Base-by-base conservation (phyloP, 2,113 vertebrate genomes). In the Siniperca knerii region DNA sequence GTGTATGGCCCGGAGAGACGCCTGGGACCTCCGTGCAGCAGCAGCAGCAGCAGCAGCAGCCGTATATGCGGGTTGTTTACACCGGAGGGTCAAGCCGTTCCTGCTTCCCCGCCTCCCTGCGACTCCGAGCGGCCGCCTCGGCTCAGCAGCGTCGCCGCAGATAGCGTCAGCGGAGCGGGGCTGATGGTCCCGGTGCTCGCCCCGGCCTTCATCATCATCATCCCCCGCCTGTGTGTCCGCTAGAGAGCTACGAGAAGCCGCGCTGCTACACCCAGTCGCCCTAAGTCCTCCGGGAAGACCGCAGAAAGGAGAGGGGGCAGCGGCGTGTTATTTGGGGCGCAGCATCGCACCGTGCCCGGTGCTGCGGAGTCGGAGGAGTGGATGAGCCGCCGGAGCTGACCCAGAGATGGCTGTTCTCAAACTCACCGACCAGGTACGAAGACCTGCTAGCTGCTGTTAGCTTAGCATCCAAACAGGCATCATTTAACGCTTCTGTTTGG, bases 391-490 rank as follows among this genome's bases (percentile, higher is more conserved):
- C 81, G 81, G 88, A 94, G 91, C 87, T 86, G 88, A 93, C 82
- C 84, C 90, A 77, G 95, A 92, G 89, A 96, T 96, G 96, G 96
- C 96, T 92, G 96, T 96, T 66, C 95, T 96, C 78, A 96, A 96
- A 82, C 95, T 96, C 92, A 92, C 93, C 84, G 96, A 96, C 25
- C 96, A 96, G 96, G 96, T 96, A 93, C 4, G 46, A 16, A 48
- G 77, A 91, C 9, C 90, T 78, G 92, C 91, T 95, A 93, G 75
- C 87, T 37, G 60, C 77, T 40, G 87, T 50, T 91, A 92, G 83
- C 89, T 82, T 89, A 88, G 87, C 86, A 8, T 55, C 13, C 1
- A 29, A 54, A 58, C 40, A 64, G 40, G 8, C 35, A 29, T 20
- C 68, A 7, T 66, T 75, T 74, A 18, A 55, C 50, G 69, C 77